Evolutionary conservation across 2,113 vertebrate genomes (phyloP).

Genomic region (Scophthalmus maximus): DNA sequence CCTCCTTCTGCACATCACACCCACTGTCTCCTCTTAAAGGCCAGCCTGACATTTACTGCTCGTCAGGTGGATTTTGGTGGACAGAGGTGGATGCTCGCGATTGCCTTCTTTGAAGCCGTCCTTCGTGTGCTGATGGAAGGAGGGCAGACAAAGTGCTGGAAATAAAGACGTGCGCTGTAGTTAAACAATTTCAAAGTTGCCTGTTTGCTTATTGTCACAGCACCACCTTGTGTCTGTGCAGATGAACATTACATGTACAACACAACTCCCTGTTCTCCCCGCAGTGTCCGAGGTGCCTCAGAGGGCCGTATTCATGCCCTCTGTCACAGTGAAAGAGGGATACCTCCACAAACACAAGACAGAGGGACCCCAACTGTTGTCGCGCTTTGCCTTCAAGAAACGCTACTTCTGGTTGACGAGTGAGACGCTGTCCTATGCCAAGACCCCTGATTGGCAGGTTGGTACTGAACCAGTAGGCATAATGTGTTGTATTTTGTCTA

Average conservation of each 20-base stretch:
- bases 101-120: constrained; percentile 39
- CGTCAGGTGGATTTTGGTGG: constrained; percentile 56
- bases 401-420: constrained; percentile 92
- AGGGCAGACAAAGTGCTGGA: constrained; percentile 2
- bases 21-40: constrained; percentile 63
- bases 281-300: constrained; percentile 75
- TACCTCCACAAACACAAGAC: constrained; percentile 87
- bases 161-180: constrained; percentile 4
- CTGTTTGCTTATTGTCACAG: constrained; percentile 42
- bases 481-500: neutral
- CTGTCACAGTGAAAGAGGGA: constrained; percentile 88
- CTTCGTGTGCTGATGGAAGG: neutral
- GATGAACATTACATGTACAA: constrained; percentile 11
- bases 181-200: constrained; percentile 1
- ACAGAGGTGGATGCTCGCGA: constrained; percentile 31
- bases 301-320: constrained; percentile 78
- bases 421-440: constrained; percentile 87
- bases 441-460: constrained; percentile 88
- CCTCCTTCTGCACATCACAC: constrained; percentile 51
- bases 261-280: neutral
- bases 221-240: constrained; percentile 68
- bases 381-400: constrained; percentile 91
- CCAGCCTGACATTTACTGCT: constrained; percentile 76
- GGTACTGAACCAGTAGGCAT: constrained; percentile 11
- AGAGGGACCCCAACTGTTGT: constrained; percentile 80